Conservation (phyloP, 2,888 invertebrate species). For the Acheta domesticus region DNA sequence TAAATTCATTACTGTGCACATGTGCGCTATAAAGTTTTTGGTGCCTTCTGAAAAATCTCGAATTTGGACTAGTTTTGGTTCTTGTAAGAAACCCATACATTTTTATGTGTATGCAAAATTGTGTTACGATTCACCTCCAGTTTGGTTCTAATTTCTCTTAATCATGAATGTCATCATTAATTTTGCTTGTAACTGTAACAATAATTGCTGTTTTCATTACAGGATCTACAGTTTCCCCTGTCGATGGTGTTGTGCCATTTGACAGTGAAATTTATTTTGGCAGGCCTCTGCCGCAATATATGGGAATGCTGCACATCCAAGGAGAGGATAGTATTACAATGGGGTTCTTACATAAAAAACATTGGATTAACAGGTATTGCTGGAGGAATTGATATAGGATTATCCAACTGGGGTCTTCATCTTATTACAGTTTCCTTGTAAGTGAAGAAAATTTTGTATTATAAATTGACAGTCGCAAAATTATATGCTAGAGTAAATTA, state of each 20-base stretch:
- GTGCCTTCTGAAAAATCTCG: too few species aligned
- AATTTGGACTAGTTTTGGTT: too few species aligned
- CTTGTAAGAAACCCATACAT: too few species aligned
- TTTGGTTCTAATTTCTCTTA: too few species aligned
- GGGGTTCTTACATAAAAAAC: conserved; percentile 71
- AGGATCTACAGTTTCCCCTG: conserved; percentile 86
- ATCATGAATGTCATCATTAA: background rate
- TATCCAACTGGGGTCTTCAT: conserved; percentile 97
- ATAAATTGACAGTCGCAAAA: background rate
- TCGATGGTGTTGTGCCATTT: conserved; percentile 88
- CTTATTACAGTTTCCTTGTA: conserved; percentile 89
- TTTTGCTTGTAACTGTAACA: background rate
- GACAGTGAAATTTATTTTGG: conserved; percentile 79
- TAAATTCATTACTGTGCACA: too few species aligned
- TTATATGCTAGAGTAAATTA: too few species aligned
- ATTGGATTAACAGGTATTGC: conserved; percentile 85
- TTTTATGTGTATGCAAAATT: too few species aligned
- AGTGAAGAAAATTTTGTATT: conserved; percentile 44
- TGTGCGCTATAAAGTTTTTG: too few species aligned
- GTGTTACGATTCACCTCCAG: too few species aligned
- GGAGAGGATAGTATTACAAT: conserved; percentile 65
- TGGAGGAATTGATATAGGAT: conserved; percentile 93
- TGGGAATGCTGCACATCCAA: conserved; percentile 57
- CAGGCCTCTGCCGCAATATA: conserved; percentile 65
- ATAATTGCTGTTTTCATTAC: conserved; percentile 43